Evolutionary conservation across 2,888 invertebrate species (phyloP), one percentile per base, ranked within the genome.

Genomic region (Eupithecia subumbrata): DNA sequence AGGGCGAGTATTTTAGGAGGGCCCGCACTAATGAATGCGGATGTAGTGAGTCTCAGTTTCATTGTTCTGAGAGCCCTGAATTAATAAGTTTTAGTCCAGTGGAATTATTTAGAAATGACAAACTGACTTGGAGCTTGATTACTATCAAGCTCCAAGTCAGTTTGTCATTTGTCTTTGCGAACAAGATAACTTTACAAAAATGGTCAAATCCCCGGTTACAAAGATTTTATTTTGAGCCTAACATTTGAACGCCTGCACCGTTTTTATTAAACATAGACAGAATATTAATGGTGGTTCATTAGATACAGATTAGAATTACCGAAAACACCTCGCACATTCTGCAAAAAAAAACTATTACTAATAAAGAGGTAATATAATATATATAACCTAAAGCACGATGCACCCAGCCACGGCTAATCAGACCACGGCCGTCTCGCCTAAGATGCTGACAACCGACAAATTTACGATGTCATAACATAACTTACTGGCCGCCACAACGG

Each of bases 401-500:
- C 71, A 71, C 77, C 37, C 66, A 40, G 63, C 64, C 66, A 45
- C 60, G 45, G 83, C 68, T 68, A 45, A 86, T 85, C 82, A n/a
- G 40, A 25, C 60, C 22, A 81, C 82, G 81, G 84, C 84, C 82
- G 81, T 79, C 78, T 81, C 80, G 80, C 76, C 77, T 75, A 73
- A 77, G 77, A 82, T 73, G 86, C 76, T 83, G 88, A 87, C 87
- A 87, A 79, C 76, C 84, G 84, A 88, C 84, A 80, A 85, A 89
- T 89, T 88, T 89, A 89, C 83, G 87, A 86, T 80, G 86, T 86
- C 86, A 89, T 88, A 88, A 88, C 86, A 89, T 88, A 88, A 88
- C 84, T 89, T 85, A 87, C 83, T 82, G 78, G 76, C 76, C 77
- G 82, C 82, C 81, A 76, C 78, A 74, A 78, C 70, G 78, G 76